Evolutionary conservation across 1,140 invertebrate species (phyloP), one percentile per base, ranked within the genome.

Genomic region (Dolichoris vasculosae): DNA sequence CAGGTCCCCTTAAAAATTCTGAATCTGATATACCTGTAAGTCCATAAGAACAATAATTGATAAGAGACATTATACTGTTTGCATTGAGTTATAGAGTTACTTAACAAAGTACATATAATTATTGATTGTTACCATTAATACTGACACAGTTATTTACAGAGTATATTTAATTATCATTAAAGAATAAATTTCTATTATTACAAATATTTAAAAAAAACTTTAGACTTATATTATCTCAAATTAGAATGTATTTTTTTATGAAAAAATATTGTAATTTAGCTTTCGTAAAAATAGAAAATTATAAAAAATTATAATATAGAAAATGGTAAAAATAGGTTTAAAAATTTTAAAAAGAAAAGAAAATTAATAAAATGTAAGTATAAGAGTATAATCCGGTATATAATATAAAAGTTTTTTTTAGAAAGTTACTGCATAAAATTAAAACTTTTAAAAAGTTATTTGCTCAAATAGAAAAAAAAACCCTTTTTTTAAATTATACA

Each of bases 1-100:
- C 95, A 26, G 95, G 94, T 88, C 94, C 95, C 84, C 96, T 93
- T 32, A 96, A 95, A 77, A 97, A 95, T 89, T 97, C 96, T 1
- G 96, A 97, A 88, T 97, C 96, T 79, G 94, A 94, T 35, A 94
- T 92, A 77, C 83, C 83, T 85, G 15, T n/a, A 73, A 79, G 2
- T 26, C 26, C 69, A 3, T 26, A 43, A 69, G 32, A 69, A 73
- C 9, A 43, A 7, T 43, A 73, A 43, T n/a, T 73, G 43, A n/a
- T 40, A 43, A 43, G 0, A n/a, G 9, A 73, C 43, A 13, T 0
- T n/a, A 9, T 73, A 43, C 38, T n/a, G 0, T 43, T 9, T 7
- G 23, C 8, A 11, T 17, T 17, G n/a, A 13, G 15, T 67, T 67
- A 35, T 32, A 11, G 13, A 8, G 6, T 2, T 35, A 3, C 11